Conservation (phyloP, 2,888 invertebrate genomes). For the Sarcophaga subvicina region DNA sequence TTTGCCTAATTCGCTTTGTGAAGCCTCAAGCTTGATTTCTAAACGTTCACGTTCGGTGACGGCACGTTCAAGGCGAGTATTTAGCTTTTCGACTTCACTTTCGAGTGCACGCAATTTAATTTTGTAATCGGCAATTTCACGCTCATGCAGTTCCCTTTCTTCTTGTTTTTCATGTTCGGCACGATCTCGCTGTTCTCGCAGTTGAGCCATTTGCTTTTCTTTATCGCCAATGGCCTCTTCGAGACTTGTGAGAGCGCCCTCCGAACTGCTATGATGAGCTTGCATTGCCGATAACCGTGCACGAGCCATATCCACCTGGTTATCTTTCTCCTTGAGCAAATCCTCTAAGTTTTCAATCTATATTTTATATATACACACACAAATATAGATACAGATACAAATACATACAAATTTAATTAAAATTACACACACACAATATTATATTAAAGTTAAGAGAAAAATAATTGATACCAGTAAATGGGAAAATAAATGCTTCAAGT, state of each 20-base stretch:
- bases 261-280: constrained; percentile 96
- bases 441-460: background rate
- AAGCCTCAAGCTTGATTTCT: constrained; percentile 95
- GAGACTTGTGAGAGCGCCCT: constrained; percentile 94
- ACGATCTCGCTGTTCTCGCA: constrained; percentile 95
- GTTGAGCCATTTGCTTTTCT: constrained; percentile 97
- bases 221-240: constrained; percentile 98
- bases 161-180: constrained; percentile 98
- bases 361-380: constrained; percentile 20
- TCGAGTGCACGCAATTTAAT: constrained; percentile 95
- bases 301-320: constrained; percentile 97
- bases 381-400: constrained; percentile 31
- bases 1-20: constrained; percentile 96
- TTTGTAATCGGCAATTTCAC: constrained; percentile 96
- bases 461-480: constrained; percentile 22
- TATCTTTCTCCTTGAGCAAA: constrained; percentile 97
- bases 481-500: constrained; percentile 35
- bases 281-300: constrained; percentile 95
- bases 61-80: constrained; percentile 93
- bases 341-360: constrained; percentile 99
- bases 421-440: background rate
- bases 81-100: constrained; percentile 94
- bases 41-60: constrained; percentile 95
- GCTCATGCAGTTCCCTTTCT: constrained; percentile 95
- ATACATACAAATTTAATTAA: constrained; percentile 1